These are phyloP conservation scores for Pelobates cultripes DNA, from an alignment of 2,797 vertebrate species.

Conservation along the genomic window DNA sequence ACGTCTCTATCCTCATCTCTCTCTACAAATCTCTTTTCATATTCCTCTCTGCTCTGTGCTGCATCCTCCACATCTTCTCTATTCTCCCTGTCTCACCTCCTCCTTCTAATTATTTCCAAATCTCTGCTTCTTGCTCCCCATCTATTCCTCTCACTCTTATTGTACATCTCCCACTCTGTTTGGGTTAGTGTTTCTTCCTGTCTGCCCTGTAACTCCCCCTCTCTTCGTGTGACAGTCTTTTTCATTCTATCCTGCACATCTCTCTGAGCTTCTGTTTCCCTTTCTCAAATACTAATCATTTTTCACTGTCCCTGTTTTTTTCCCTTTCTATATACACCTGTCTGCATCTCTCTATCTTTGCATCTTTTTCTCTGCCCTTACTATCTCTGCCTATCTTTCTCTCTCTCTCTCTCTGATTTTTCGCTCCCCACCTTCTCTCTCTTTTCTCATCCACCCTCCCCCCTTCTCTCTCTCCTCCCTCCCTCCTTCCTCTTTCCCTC, in stretches of 20 bases:
- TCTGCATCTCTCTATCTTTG: slow-evolving; percentile 12
- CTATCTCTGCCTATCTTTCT: neutral
- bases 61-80: slow-evolving; percentile 13
- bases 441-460: neutral
- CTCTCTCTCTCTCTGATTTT: neutral
- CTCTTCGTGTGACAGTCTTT: slow-evolving; percentile 17
- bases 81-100: slow-evolving; percentile 17
- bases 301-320: neutral
- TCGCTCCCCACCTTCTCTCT: neutral
- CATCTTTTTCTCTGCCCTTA: neutral
- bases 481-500: slow-evolving; percentile 57
- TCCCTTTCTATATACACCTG: neutral
- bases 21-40: neutral
- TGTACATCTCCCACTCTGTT: slow-evolving; percentile 48
- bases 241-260: neutral
- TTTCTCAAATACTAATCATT: neutral
- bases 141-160: slow-evolving; percentile 41
- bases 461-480: slow-evolving; percentile 17
- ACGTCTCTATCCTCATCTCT: neutral
- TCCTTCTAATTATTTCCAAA: slow-evolving; percentile 27
- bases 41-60: slow-evolving; percentile 7
- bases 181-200: slow-evolving; percentile 39
- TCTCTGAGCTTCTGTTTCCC: neutral
- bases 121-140: slow-evolving; percentile 36
- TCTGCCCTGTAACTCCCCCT: slow-evolving; percentile 21